A percentile compares a stretch with the other conserved stretches of the same genome.
Conservation (phyloP, 2,888 invertebrate species). For the Oxyteleia sp. region DNA sequence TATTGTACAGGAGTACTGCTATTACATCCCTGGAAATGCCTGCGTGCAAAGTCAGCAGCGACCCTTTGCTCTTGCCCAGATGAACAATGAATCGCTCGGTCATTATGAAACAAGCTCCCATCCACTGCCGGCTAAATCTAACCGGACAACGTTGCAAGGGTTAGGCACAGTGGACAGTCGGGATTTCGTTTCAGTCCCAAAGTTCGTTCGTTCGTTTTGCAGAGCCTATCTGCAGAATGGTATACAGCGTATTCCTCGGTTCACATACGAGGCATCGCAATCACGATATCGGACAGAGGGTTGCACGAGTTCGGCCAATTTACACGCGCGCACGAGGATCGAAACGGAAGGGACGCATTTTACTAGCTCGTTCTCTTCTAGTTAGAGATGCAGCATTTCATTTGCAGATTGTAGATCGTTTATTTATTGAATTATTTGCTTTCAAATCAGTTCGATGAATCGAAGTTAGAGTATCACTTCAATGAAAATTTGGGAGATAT, state of each 20-base stretch:
- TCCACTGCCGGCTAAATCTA: constrained; percentile 82
- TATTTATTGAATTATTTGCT: background rate
- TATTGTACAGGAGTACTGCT: constrained; percentile 29
- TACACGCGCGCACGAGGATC: background rate
- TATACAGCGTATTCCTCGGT: background rate
- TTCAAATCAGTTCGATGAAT: no score
- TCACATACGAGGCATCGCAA: background rate
- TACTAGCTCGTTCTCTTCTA: background rate
- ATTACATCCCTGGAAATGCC: constrained; percentile 53
- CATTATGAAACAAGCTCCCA: constrained; percentile 83
- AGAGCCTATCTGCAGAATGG: background rate
- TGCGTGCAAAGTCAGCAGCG: constrained; percentile 55
- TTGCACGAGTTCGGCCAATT: constrained; percentile 4
- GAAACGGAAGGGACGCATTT: constrained; percentile 2
- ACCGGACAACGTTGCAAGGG: constrained; percentile 81
- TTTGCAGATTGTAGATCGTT: background rate
- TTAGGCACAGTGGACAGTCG: constrained; percentile 46
- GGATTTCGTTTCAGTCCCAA: constrained; percentile 47
- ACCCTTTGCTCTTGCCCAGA: constrained; percentile 64
- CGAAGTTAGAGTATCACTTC: no score
- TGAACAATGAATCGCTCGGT: constrained; percentile 79
- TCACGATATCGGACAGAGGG: constrained; percentile 14
- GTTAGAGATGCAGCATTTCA: background rate
- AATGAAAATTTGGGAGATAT: no score
- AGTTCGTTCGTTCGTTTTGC: constrained; percentile 38